Percentiles rank a stretch among this genome's conserved stretches.
These are phyloP conservation scores for Copidosoma floridanum DNA, from an alignment of 1,140 invertebrate species.

Conservation along the genomic window DNA sequence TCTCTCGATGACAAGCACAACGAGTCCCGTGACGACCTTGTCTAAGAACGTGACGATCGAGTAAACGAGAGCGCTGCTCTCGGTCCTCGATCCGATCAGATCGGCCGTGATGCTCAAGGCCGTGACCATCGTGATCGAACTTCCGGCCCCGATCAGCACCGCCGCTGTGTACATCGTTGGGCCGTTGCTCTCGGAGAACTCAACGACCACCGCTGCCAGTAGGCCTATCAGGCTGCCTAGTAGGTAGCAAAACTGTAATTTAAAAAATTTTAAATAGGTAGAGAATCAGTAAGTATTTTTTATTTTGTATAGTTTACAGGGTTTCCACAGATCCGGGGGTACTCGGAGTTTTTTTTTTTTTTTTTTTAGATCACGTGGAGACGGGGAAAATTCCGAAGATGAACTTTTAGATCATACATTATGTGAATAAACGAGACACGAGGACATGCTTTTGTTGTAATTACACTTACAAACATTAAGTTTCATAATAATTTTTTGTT, in stretches of 20 bases:
- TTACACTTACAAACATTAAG: no score
- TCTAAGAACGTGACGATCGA: constrained; percentile 92
- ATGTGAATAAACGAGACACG: no score
- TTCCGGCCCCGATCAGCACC: constrained; percentile 69
- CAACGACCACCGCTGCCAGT: constrained; percentile 40
- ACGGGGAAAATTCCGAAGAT: no score
- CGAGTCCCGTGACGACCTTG: constrained; percentile 86
- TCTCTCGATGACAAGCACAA: constrained; percentile 82
- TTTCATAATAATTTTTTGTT: no score
- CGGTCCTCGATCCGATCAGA: constrained; percentile 83
- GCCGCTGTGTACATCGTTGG: constrained; percentile 42
- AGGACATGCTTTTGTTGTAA: no score
- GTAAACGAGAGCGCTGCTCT: constrained; percentile 89
- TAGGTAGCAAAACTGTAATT: constrained; percentile 50
- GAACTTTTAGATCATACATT: no score
- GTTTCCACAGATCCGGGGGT: no score
- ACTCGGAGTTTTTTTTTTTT: no score
- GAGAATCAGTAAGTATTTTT: no score
- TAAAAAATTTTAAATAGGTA: no score
- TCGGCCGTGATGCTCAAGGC: constrained; percentile 90
- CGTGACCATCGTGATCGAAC: constrained; percentile 85
- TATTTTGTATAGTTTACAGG: no score
- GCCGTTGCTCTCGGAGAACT: constrained; percentile 39
- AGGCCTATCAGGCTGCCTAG: constrained; percentile 46
- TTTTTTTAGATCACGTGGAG: no score